Evolutionary conservation across 1,140 invertebrate genomes (phyloP).

Genomic region (Eumeta japonica): DNA sequence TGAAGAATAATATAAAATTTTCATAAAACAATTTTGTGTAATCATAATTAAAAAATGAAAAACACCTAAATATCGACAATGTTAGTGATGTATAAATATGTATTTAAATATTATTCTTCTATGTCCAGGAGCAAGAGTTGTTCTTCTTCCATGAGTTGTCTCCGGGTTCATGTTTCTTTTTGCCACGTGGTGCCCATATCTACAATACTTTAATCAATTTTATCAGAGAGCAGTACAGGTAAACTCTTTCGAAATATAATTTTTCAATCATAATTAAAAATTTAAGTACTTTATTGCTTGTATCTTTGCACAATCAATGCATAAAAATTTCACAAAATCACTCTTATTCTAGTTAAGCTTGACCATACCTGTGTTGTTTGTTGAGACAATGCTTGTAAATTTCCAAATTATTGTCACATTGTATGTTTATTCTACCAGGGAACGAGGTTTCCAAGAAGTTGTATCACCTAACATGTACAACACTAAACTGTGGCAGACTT

Average conservation of each 20-base stretch:
- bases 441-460: slow-evolving; percentile 95
- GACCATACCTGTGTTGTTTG: too few relatives aligned
- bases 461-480: slow-evolving; percentile 98
- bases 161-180: slow-evolving; percentile 98
- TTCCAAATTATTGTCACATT: too few relatives aligned
- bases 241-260: too few relatives aligned
- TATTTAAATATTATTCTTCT: neutral
- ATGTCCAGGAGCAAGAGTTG: slow-evolving; percentile 85
- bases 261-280: too few relatives aligned
- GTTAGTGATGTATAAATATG: neutral
- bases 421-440: slow-evolving; percentile 44
- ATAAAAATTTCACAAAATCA: too few relatives aligned
- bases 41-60: too few relatives aligned
- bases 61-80: slow-evolving; percentile 1
- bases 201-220: slow-evolving; percentile 93
- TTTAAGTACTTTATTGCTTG: too few relatives aligned
- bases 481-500: slow-evolving; percentile 94
- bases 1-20: too few relatives aligned
- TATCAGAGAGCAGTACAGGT: slow-evolving; percentile 84
- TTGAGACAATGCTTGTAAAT: too few relatives aligned
- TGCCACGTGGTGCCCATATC: slow-evolving; percentile 93
- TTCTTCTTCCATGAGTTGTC: slow-evolving; percentile 99
- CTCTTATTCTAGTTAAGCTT: too few relatives aligned
- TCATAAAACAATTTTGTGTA: too few relatives aligned
- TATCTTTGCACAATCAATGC: too few relatives aligned